These are phyloP conservation scores for Oxygymnocypris stewartii DNA, from an alignment of 2,113 vertebrate genomes.

Conservation along the genomic window DNA sequence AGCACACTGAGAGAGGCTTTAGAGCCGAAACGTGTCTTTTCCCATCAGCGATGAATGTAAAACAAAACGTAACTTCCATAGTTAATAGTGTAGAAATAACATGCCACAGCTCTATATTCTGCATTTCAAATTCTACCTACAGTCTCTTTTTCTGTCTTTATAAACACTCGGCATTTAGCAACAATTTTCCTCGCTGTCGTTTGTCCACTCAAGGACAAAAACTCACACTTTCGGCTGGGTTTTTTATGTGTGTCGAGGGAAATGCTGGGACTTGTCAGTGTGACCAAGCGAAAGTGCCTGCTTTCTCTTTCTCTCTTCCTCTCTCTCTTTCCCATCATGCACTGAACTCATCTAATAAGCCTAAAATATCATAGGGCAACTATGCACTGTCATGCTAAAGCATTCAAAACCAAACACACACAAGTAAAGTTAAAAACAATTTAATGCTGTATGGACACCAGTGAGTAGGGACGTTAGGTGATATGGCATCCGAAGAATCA, in stretches of 20 bases:
- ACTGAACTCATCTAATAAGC: background rate
- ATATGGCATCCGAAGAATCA: background rate
- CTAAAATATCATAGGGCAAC: background rate
- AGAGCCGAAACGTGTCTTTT: no score
- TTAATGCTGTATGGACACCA: background rate
- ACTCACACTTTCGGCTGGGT: background rate
- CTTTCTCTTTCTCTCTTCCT: background rate
- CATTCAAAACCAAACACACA: background rate
- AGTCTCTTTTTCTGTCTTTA: background rate
- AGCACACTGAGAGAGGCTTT: no score
- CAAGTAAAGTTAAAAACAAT: slow-evolving; percentile 11
- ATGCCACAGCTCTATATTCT: background rate
- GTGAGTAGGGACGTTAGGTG: background rate
- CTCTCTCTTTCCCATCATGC: background rate
- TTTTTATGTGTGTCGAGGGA: slow-evolving; percentile 1
- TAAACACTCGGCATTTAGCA: slow-evolving; percentile 1
- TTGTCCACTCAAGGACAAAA: slow-evolving; percentile 33
- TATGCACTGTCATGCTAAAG: slow-evolving; percentile 4
- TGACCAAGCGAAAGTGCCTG: slow-evolving; percentile 10
- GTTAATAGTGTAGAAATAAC: background rate
- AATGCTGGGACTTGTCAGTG: slow-evolving; percentile 4
- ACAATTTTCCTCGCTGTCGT: background rate
- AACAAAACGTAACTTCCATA: background rate
- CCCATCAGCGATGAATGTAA: no score
- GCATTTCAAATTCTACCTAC: background rate